phyloP scores from a whole-genome alignment of 2,113 vertebrate species.

The Psittacula cyanocephala region DNA sequence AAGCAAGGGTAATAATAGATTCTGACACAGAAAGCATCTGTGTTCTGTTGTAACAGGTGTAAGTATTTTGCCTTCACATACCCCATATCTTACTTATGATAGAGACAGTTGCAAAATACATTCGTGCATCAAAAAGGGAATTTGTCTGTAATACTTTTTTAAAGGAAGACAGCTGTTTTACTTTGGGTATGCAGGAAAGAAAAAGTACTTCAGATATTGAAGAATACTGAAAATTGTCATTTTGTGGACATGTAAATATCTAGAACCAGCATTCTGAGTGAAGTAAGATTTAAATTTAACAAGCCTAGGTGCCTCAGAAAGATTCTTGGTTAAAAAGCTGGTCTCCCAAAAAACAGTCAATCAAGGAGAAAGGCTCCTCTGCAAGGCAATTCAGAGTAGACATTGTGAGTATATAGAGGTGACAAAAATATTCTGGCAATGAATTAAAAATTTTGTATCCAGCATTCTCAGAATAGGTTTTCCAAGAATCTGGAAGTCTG shows the following conservation, averaged over 20 bases:
- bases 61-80: background rate
- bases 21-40: background rate
- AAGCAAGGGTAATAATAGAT: background rate
- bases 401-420: background rate
- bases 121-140: background rate
- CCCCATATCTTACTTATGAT: background rate
- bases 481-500: background rate
- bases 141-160: background rate
- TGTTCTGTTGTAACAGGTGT: background rate
- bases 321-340: background rate
- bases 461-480: background rate
- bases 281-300: background rate
- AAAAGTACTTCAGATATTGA: background rate
- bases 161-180: background rate
- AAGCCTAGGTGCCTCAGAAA: background rate
- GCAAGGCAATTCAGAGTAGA: background rate
- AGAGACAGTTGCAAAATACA: background rate
- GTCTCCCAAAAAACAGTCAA: background rate
- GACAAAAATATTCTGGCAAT: background rate
- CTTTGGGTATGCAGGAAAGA: background rate
- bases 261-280: background rate
- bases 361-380: background rate
- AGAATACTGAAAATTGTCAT: background rate
- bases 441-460: background rate
- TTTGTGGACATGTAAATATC: background rate